These are phyloP conservation scores for Kryptolebias ocellatus DNA, from an alignment of 2,797 vertebrate species.

Conservation along the genomic window DNA sequence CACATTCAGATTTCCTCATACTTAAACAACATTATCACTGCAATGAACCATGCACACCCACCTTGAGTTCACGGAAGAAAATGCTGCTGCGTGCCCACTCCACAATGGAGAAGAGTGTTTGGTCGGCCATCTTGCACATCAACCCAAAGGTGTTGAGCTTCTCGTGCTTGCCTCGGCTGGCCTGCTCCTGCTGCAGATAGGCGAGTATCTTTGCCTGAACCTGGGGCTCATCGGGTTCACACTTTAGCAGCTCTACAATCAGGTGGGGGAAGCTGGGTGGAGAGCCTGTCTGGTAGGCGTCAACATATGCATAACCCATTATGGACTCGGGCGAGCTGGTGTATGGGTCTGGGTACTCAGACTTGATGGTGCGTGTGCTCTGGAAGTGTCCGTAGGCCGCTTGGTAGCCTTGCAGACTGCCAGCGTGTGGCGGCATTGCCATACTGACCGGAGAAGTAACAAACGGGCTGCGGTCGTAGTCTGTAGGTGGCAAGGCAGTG, in stretches of 20 bases:
- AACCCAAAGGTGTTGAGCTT: slow-evolving; percentile 98
- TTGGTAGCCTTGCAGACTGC: slow-evolving; percentile 95
- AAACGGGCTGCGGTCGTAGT: slow-evolving; percentile 97
- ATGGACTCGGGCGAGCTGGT: slow-evolving; percentile 96
- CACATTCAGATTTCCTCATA: neutral
- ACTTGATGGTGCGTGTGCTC: slow-evolving; percentile 94
- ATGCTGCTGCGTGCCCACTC: slow-evolving; percentile 99
- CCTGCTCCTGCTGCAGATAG: slow-evolving; percentile 96
- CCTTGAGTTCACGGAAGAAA: slow-evolving; percentile 99
- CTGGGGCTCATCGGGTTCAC: slow-evolving; percentile 96
- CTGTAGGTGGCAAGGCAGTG: slow-evolving; percentile 94
- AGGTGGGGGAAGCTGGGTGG: slow-evolving; percentile 95
- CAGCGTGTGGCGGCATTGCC: slow-evolving; percentile 92
- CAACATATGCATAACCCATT: slow-evolving; percentile 95
- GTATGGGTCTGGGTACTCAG: slow-evolving; percentile 97
- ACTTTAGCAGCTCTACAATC: slow-evolving; percentile 96
- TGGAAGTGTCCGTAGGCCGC: slow-evolving; percentile 93
- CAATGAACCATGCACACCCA: slow-evolving; percentile 61
- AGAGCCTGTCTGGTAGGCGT: slow-evolving; percentile 90
- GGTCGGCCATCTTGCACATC: slow-evolving; percentile 99
- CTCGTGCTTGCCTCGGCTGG: slow-evolving; percentile 92
- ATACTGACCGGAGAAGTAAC: slow-evolving; percentile 98
- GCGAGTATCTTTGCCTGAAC: slow-evolving; percentile 95
- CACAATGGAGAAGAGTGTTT: slow-evolving; percentile 98
- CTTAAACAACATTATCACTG: neutral